Conservation (phyloP, 23 tunicate genomes). For the Diplosoma virens region DNA sequence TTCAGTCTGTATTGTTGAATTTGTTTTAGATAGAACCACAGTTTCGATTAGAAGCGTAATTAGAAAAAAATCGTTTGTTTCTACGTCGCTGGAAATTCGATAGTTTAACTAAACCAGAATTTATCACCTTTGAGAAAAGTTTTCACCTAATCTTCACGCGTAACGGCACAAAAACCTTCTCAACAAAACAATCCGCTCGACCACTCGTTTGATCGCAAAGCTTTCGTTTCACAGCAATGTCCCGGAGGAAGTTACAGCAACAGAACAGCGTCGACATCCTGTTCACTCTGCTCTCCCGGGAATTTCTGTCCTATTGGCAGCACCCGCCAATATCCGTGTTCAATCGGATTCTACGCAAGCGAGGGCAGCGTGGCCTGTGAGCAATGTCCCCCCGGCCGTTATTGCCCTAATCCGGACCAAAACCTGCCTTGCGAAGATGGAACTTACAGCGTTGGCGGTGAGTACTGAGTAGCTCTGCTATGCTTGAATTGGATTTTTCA, state of each 20-base stretch:
- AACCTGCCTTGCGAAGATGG: constrained; percentile 41
- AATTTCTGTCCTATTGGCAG: constrained; percentile 69
- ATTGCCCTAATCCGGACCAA: constrained; percentile 45
- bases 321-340: constrained; percentile 26
- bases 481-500: too few species aligned
- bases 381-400: constrained; percentile 61
- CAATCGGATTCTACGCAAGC: constrained; percentile 51
- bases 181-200: too few species aligned
- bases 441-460: constrained; percentile 53
- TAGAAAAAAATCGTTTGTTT: too few species aligned
- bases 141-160: too few species aligned
- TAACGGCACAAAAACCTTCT: too few species aligned
- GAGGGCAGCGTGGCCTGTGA: constrained; percentile 26
- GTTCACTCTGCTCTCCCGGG: constrained; percentile 68
- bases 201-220: too few species aligned
- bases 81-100: constrained; percentile 14
- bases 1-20: too few species aligned
- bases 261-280: constrained; percentile 29
- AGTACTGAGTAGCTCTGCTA: too few species aligned
- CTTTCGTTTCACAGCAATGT: constrained; percentile 41
- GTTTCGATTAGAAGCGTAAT: too few species aligned
- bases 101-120: too few species aligned
- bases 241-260: constrained; percentile 54
- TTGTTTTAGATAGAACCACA: too few species aligned
- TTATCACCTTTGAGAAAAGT: too few species aligned